Evolutionary conservation across 2,113 vertebrate species (phyloP).

Genomic region (Nibea coibor): DNA sequence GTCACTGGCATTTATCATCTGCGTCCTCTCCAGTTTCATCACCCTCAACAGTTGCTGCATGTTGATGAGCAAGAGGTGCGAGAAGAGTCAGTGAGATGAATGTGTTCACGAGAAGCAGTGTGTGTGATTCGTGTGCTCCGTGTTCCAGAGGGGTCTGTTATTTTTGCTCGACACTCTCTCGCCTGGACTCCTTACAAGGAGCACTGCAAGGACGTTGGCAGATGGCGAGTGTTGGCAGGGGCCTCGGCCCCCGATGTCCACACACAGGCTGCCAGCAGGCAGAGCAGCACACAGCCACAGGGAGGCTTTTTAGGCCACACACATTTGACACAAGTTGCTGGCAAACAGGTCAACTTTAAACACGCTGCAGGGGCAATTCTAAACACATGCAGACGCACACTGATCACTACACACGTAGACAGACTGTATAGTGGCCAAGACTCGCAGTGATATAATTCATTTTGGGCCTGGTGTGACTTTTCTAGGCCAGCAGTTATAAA

Average conservation of each 20-base stretch:
- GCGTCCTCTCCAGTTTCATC: slow-evolving; percentile 33
- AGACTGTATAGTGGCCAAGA: slow-evolving; percentile 26
- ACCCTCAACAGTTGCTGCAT: slow-evolving; percentile 49
- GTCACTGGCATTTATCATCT: slow-evolving; percentile 44
- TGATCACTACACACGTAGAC: background rate
- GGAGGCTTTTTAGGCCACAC: slow-evolving; percentile 38
- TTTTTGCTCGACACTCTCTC: slow-evolving; percentile 45
- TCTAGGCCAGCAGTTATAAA: slow-evolving; percentile 60
- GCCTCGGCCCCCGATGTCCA: slow-evolving; percentile 7
- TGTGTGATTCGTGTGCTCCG: slow-evolving; percentile 21
- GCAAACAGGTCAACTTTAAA: slow-evolving; percentile 60
- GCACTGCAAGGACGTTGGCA: slow-evolving; percentile 54
- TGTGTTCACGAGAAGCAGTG: slow-evolving; percentile 10
- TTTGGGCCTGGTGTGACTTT: slow-evolving; percentile 49
- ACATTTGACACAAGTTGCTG: slow-evolving; percentile 55
- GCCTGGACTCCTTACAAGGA: slow-evolving; percentile 55
- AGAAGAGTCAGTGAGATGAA: slow-evolving; percentile 37
- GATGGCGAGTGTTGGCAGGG: slow-evolving; percentile 66
- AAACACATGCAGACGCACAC: slow-evolving; percentile 15
- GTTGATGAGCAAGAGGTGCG: slow-evolving; percentile 62
- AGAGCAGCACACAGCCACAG: slow-evolving; percentile 21
- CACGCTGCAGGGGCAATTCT: slow-evolving; percentile 18
- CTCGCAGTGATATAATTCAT: slow-evolving; percentile 43
- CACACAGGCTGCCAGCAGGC: slow-evolving; percentile 45
- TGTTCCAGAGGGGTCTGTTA: slow-evolving; percentile 61